Percentiles rank a stretch among this genome's conserved stretches.
Conservation (phyloP, 2,797 vertebrate species). For the Micromesistius poutassou region DNA sequence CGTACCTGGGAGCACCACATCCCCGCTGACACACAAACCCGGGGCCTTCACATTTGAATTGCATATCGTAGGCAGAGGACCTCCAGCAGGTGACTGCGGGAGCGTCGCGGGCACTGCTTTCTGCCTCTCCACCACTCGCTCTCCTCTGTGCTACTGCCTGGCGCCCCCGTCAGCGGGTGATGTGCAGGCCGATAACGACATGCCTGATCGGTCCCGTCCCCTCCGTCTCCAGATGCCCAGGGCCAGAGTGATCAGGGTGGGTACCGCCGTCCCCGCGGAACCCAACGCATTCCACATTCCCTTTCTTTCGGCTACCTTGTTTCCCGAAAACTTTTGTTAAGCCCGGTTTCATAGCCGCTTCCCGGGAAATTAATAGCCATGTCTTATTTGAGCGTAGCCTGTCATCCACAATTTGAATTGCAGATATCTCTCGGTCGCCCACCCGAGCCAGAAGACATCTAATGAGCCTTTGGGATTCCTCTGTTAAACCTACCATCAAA, state of each 20-base stretch:
- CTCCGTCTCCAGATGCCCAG: constrained; percentile 50
- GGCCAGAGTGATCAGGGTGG: constrained; percentile 50
- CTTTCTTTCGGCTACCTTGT: constrained; percentile 44
- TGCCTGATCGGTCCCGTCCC: constrained; percentile 64
- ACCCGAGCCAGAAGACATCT: constrained; percentile 67
- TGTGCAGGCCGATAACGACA: constrained; percentile 72
- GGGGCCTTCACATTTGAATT: constrained; percentile 69
- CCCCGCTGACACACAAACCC: constrained; percentile 49
- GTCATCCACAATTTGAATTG: constrained; percentile 72
- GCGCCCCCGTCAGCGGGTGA: constrained; percentile 47
- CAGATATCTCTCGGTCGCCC: constrained; percentile 71
- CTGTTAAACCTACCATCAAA: constrained; percentile 75
- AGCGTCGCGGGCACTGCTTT: constrained; percentile 46
- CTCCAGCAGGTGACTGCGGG: constrained; percentile 44
- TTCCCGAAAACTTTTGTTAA: constrained; percentile 67
- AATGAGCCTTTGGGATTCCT: constrained; percentile 79
- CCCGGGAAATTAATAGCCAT: constrained; percentile 55
- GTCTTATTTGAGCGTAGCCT: constrained; percentile 70
- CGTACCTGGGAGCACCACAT: constrained; percentile 53
- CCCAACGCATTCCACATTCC: constrained; percentile 63
- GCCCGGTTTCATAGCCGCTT: constrained; percentile 61
- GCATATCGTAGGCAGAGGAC: constrained; percentile 69
- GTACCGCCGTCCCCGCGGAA: constrained; percentile 47
- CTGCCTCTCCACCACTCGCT: neutral
- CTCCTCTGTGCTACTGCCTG: constrained; percentile 43